Evolutionary conservation across 1,140 invertebrate genomes (phyloP).

Genomic region (Tetramorium parvispinum): DNA sequence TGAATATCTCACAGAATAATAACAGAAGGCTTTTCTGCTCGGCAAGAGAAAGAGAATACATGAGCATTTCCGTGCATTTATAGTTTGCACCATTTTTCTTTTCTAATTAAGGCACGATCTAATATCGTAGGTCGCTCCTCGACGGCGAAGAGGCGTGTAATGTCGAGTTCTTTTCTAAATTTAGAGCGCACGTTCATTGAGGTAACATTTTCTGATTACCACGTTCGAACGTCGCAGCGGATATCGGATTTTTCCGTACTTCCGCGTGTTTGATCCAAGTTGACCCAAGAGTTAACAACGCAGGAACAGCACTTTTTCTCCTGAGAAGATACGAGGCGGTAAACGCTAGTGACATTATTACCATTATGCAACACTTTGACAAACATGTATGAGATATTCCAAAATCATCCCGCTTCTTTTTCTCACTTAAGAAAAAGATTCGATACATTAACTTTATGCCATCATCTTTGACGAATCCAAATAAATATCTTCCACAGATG

Average conservation of each 20-base stretch:
- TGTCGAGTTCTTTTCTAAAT: conserved; percentile 44
- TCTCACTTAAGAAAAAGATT: not conserved
- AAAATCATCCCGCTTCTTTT: not conserved
- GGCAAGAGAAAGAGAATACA: not conserved
- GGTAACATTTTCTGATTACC: conserved; percentile 50
- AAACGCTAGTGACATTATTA: conserved; percentile 29
- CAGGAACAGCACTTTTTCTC: conserved; percentile 34
- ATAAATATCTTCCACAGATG: not conserved
- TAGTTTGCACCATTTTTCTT: conserved; percentile 25
- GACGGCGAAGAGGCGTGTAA: conserved; percentile 24
- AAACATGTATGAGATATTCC: not conserved
- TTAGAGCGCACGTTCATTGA: conserved; percentile 52
- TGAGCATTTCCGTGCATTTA: conserved; percentile 4
- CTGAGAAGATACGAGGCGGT: conserved; percentile 12
- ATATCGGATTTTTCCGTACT: conserved; percentile 61
- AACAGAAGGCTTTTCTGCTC: conserved; percentile 27
- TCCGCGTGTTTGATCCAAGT: conserved; percentile 53
- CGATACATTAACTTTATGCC: not conserved
- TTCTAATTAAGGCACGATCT: conserved; percentile 42
- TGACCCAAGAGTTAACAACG: conserved; percentile 56
- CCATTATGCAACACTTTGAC: conserved; percentile 23
- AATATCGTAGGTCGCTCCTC: conserved; percentile 35
- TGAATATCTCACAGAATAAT: conserved; percentile 22
- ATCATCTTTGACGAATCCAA: not conserved
- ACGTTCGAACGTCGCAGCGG: conserved; percentile 50